A percentile compares a stretch with the other conserved stretches of the same genome.
These are phyloP conservation scores for Lepidocyrtinus sp. DNA, from an alignment of 2,888 invertebrate genomes.

Conservation along the genomic window DNA sequence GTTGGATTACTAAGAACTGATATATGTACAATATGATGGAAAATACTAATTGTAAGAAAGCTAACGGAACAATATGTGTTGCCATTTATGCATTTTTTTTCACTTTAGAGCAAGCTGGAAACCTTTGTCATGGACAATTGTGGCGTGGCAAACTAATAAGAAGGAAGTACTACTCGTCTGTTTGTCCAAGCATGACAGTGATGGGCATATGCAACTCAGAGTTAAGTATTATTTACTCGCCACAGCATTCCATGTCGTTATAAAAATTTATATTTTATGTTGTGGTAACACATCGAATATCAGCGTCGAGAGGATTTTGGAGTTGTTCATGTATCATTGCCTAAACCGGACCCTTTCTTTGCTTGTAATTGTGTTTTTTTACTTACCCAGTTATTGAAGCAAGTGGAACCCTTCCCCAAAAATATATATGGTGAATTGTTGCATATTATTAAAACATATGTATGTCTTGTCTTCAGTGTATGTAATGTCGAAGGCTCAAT, in stretches of 20 bases:
- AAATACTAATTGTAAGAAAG: too few relatives aligned
- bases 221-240: background rate
- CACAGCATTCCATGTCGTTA: background rate
- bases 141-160: constrained; percentile 4
- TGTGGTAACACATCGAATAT: background rate
- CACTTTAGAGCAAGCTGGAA: background rate
- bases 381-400: background rate
- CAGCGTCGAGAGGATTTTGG: background rate
- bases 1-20: too few relatives aligned
- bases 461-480: too few relatives aligned
- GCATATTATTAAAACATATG: background rate
- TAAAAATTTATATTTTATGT: background rate
- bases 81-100: background rate
- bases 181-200: background rate
- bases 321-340: too few relatives aligned
- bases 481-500: background rate
- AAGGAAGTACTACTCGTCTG: background rate
- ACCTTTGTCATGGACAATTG: background rate
- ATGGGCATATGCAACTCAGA: background rate
- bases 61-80: background rate
- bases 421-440: background rate
- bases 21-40: too few relatives aligned
- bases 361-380: background rate
- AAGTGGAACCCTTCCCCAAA: background rate
- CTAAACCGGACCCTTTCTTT: background rate